Evolutionary conservation across 2,113 vertebrate genomes (phyloP).

Genomic region (Heliornis fulica): DNA sequence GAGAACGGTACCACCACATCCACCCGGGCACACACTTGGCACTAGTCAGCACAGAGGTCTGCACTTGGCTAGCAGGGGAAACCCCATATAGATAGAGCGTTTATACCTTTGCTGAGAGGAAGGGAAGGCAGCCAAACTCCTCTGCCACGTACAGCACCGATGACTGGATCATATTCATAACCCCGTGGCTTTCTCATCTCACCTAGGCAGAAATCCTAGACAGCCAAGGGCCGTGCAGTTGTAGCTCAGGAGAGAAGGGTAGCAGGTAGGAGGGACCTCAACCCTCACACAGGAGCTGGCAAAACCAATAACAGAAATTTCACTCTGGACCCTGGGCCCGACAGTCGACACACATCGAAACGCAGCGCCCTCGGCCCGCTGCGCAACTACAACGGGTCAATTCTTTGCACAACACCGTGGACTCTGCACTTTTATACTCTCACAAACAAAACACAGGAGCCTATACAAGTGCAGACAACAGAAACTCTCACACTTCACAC

Average conservation of each 20-base stretch:
- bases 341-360: not conserved
- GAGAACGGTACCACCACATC: not conserved
- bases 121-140: not conserved
- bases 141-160: fast-evolving
- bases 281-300: not conserved
- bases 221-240: fast-evolving
- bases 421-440: not conserved
- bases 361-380: not conserved
- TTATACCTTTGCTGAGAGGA: not conserved
- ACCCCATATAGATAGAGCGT: not conserved
- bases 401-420: not conserved
- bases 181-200: not conserved
- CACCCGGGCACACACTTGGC: not conserved
- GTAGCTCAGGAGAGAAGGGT: not conserved
- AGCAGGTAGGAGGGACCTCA: not conserved
- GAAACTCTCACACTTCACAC: not conserved
- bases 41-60: not conserved
- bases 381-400: not conserved
- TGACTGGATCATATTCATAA: not conserved
- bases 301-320: not conserved
- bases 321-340: not conserved
- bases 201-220: not conserved
- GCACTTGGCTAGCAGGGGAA: not conserved
- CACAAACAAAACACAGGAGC: not conserved
- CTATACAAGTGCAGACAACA: not conserved